Conservation (phyloP, 1,140 invertebrate genomes). For the Pseudomyrmex dendroicus region DNA sequence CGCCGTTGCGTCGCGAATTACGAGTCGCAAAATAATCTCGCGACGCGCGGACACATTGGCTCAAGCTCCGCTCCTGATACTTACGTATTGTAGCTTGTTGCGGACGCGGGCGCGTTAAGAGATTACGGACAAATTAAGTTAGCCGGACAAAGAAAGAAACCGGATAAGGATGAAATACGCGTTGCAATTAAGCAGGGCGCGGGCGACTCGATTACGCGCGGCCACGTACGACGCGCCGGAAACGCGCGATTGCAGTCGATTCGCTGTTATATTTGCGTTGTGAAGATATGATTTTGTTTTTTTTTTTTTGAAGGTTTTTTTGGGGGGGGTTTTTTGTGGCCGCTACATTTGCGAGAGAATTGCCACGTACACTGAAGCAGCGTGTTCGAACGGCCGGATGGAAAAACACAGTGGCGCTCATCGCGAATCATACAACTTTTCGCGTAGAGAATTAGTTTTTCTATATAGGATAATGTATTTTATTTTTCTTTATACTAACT, state of each 20-base stretch:
- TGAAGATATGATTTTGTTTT: slow-evolving; percentile 15
- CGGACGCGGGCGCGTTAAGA: slow-evolving; percentile 35
- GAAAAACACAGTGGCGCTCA: slow-evolving; percentile 8
- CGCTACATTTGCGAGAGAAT: slow-evolving; percentile 12
- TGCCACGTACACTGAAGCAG: not conserved
- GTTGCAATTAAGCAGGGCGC: slow-evolving; percentile 47
- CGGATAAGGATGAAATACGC: slow-evolving; percentile 54
- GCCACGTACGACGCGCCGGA: not conserved
- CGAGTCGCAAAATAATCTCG: slow-evolving; percentile 45
- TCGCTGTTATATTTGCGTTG: slow-evolving; percentile 30
- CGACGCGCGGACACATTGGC: not conserved
- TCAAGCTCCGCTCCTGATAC: slow-evolving; percentile 42
- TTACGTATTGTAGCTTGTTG: slow-evolving; percentile 25
- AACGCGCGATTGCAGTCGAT: slow-evolving; percentile 49
- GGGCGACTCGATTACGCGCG: slow-evolving; percentile 55
- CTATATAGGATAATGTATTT: not conserved
- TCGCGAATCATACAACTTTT: not conserved
- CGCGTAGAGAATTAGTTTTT: too few species aligned
- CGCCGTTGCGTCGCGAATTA: slow-evolving; percentile 42
- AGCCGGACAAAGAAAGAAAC: slow-evolving; percentile 29
- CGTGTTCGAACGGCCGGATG: not conserved
- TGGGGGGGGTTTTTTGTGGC: not conserved
- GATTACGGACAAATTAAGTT: slow-evolving; percentile 63
- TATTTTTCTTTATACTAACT: not conserved
- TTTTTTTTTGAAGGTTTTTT: slow-evolving; percentile 5